These are phyloP conservation scores for Balearica regulorum DNA, from an alignment of 2,797 vertebrate genomes.

Conservation along the genomic window DNA sequence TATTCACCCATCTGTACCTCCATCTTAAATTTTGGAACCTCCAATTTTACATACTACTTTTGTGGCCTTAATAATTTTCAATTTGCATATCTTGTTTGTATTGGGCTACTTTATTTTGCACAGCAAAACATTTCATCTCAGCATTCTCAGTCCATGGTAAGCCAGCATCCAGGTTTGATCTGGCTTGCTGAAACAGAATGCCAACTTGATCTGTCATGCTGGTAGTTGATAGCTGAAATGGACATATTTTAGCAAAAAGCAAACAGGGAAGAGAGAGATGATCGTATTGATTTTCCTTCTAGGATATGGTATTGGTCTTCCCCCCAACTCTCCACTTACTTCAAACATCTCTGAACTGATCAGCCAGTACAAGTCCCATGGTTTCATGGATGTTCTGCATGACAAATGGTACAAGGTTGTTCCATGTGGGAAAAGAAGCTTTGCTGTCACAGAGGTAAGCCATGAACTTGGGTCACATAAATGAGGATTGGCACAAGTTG, in stretches of 20 bases:
- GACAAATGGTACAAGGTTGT: constrained; percentile 99
- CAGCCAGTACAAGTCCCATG: constrained; percentile 97
- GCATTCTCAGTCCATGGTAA: neutral
- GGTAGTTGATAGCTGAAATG: neutral
- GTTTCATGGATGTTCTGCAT: constrained; percentile 96
- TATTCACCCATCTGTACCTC: neutral
- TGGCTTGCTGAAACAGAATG: neutral
- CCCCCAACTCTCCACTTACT: constrained; percentile 91
- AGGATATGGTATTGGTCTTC: constrained; percentile 97
- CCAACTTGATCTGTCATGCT: neutral
- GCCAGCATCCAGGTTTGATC: neutral
- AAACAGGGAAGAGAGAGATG: neutral
- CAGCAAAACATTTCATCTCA: neutral
- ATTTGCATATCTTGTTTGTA: neutral
- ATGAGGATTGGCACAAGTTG: neutral
- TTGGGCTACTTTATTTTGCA: neutral
- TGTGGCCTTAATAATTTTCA: neutral
- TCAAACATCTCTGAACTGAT: constrained; percentile 96
- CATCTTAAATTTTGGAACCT: neutral
- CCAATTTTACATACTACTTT: neutral
- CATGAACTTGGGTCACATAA: rapidly evolving
- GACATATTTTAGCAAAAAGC: neutral
- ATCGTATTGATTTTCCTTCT: constrained; percentile 27
- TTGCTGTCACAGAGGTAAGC: constrained; percentile 93
- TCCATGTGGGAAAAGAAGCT: constrained; percentile 95